Evolutionary conservation across 2,888 invertebrate species (phyloP), one percentile per base, ranked within the genome.

Genomic region (Vesta saturnalis): DNA sequence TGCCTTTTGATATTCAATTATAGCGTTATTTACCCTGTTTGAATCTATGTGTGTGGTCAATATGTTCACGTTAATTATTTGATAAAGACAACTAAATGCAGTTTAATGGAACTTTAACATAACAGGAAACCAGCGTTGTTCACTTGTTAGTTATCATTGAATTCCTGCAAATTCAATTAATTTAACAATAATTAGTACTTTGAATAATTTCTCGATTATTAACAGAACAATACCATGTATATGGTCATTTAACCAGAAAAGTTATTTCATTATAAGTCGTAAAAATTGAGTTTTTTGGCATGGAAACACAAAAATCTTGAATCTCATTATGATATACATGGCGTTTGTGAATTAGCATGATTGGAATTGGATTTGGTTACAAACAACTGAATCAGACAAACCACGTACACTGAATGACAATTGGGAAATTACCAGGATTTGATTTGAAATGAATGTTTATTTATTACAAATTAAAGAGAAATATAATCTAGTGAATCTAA

Each of bases 161-260:
- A 55, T 63, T 63, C 62, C 55, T 16, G 55, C 56, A 56, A 63
- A 56, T 63, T 56, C 21, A 56, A 63, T 63, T 57, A 47, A 57
- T 58, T 57, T 47, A 58, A 56, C 58, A 58, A 46, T 64, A 58
- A 64, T 64, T 64, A 64, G 64, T 47, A 19, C 43, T 63, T 57
- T 47, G 64, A 58, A 58, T 56, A 63, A 47, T 47, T 58, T 57
- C 58, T 58, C 52, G 56, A 64, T 58, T 62, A 64, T 47, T 52
- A 47, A 47, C 47, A 23, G 22, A 54, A 56, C 15, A n/a, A 56
- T 35, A n/a, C 14, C 15, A n/a, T n/a, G n/a, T n/a, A n/a, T 16
- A 3, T 15, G 56, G 8, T 22, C 35, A 35, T 56, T 56, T 56
- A n/a, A 4, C 23, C 14, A 49, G 2, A 6, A 43, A 14, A n/a